Evolutionary conservation across 2,888 invertebrate species (phyloP), one percentile per base, ranked within the genome.

Genomic region (Coenonympha glycerion): DNA sequence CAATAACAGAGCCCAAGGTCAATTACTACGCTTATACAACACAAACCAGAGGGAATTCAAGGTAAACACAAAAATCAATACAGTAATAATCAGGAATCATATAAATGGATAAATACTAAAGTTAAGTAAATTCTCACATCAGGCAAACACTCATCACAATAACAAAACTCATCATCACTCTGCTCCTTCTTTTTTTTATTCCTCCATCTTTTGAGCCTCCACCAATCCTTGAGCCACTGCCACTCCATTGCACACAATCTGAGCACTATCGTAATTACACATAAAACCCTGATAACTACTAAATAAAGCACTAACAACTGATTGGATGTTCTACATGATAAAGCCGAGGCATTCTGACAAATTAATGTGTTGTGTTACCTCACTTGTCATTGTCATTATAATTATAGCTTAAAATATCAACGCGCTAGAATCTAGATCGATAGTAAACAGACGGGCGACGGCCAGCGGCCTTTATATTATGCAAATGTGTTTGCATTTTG

Each of bases 191-290:
- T 79, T 71, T 90, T 88, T 66, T 81, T 87, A 71, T 85, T 89
- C 63, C 91, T 89, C 87, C 91, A 90, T 72, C 89, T 89, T 79
- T 92, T 93, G 53, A 93, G 85, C 55, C 93, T 89, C 93, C 93
- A 93, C 93, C 93, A 93, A 79, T 93, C 92, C 79, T 92, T 92
- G 68, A 92, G 84, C 92, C 93, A 92, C 65, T 91, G 90, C 92
- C 93, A 93, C 87, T 93, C 93, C 92, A 93, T 92, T 68, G 67
- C 65, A 57, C 53, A 63, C 66, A 62, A 68, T 64, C 58, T 55
- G 56, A 61, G 55, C 62, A 73, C 68, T 73, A 70, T 65, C 66
- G 69, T 59, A 58, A 66, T 70, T 71, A 71, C 69, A 73, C 64
- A 66, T 62, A 66, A 59, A 60, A 63, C 56, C 58, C 64, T 74